These are phyloP conservation scores for Aegithalos caudatus DNA, from an alignment of 2,113 vertebrate genomes.

Conservation along the genomic window DNA sequence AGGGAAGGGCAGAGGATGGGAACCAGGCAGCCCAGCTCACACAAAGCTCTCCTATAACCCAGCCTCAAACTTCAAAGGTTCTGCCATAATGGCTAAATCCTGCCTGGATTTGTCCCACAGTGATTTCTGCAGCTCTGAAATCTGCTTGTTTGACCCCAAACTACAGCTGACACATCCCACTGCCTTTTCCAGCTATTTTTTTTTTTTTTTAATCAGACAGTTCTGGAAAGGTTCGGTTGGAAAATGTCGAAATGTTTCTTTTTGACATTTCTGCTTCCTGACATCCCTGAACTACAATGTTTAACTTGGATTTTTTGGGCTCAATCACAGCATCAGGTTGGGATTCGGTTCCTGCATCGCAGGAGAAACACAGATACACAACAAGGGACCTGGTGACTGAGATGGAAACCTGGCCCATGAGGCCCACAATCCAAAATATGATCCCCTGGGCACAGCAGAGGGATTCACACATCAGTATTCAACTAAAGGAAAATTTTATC, in stretches of 20 bases:
- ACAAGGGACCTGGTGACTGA: fast-evolving
- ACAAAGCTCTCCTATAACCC: neutral
- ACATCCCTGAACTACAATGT: neutral
- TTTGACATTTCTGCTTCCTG: neutral
- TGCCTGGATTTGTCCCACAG: fast-evolving
- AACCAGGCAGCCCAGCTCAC: neutral
- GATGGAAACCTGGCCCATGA: neutral
- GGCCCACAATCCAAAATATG: fast-evolving
- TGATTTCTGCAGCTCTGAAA: neutral
- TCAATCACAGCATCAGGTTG: neutral
- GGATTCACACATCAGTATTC: neutral
- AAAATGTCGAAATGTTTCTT: neutral
- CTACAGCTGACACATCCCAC: neutral
- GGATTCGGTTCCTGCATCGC: neutral
- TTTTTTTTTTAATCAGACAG: neutral
- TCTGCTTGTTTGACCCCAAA: neutral
- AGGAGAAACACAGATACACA: fast-evolving
- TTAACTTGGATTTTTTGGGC: neutral
- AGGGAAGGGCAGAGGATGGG: neutral
- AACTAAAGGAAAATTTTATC: neutral
- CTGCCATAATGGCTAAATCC: neutral
- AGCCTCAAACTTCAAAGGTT: neutral
- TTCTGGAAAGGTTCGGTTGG: neutral
- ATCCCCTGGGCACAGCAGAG: neutral
- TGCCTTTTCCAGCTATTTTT: neutral